Evolutionary conservation across 2,113 vertebrate species (phyloP).

Genomic region (Artemisiospiza belli): DNA sequence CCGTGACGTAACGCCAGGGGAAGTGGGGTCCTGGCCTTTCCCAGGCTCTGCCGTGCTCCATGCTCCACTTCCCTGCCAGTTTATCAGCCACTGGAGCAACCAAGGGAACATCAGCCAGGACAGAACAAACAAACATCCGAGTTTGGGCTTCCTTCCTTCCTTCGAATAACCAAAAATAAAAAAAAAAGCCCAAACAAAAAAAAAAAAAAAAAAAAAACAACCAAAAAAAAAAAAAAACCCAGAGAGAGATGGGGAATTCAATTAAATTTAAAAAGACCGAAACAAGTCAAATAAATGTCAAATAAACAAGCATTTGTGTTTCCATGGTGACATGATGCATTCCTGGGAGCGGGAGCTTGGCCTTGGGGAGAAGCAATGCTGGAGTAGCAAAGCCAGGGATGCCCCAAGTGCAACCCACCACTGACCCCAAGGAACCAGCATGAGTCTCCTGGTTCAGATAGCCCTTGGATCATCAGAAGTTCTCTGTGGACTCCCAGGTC

Average conservation of each 20-base stretch:
- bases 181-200: too few relatives aligned
- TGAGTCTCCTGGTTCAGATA: rapidly evolving
- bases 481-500: neutral
- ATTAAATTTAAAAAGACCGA: neutral
- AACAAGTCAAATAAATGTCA: conserved; percentile 32
- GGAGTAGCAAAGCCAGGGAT: neutral
- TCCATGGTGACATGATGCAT: neutral
- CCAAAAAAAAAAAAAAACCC: too few relatives aligned
- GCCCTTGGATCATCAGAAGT: neutral
- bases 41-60: conserved; percentile 64
- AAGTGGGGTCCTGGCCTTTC: conserved; percentile 58
- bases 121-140: conserved; percentile 67
- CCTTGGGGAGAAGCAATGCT: neutral
- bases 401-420: neutral
- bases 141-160: conserved; percentile 61
- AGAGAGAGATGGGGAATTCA: neutral
- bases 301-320: conserved; percentile 38
- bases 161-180: neutral
- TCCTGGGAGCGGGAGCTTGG: neutral
- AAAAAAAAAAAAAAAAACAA: neutral
- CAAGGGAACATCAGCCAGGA: conserved; percentile 60
- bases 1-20: neutral
- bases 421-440: rapidly evolving
- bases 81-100: conserved; percentile 56
- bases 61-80: conserved; percentile 16